phyloP scores from a whole-genome alignment of 2,797 vertebrate genomes.

The Gymnopithys bicolor region DNA sequence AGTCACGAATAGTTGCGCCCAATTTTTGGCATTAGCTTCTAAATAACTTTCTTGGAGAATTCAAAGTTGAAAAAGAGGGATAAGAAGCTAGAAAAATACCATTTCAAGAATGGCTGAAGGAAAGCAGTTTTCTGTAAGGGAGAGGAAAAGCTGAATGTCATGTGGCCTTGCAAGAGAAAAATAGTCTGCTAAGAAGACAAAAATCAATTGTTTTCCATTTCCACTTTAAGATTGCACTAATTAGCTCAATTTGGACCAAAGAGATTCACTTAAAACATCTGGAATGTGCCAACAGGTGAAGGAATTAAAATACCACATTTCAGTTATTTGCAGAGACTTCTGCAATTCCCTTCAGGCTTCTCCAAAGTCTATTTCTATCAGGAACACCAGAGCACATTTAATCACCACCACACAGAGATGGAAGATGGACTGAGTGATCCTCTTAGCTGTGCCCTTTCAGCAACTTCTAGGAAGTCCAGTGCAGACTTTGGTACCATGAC shows the following conservation, averaged over 20 bases:
- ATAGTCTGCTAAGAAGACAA: neutral
- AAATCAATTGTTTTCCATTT: neutral
- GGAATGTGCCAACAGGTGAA: neutral
- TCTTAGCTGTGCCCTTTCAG: neutral
- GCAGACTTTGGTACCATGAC: neutral
- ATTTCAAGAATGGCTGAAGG: neutral
- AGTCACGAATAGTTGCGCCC: neutral
- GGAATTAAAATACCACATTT: neutral
- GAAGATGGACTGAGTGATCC: neutral
- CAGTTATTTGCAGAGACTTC: neutral
- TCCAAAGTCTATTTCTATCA: neutral
- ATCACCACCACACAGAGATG: rapidly evolving
- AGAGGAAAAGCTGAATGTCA: neutral
- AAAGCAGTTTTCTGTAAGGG: neutral
- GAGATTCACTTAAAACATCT: neutral
- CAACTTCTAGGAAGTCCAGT: neutral
- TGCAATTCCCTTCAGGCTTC: neutral
- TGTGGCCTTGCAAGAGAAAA: neutral
- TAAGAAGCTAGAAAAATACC: neutral
- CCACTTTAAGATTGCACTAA: neutral
- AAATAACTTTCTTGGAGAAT: neutral
- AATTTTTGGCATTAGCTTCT: neutral
- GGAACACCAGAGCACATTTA: neutral
- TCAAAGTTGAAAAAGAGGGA: neutral
- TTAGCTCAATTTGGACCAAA: neutral